Evolutionary conservation across 2,113 vertebrate genomes (phyloP).

Genomic region (Kobus ellipsiprymnus): DNA sequence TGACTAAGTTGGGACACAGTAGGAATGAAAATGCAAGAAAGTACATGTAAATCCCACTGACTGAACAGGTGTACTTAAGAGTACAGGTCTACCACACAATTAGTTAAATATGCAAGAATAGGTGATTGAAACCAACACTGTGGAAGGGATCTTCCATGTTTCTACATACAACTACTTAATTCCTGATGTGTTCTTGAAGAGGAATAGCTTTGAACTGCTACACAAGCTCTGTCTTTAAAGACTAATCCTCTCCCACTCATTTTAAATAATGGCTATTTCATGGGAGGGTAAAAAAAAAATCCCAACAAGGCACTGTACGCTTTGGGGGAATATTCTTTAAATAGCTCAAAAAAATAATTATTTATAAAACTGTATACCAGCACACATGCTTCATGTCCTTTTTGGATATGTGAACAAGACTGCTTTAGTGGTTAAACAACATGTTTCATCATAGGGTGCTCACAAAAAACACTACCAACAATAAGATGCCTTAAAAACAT

Average conservation of each 20-base stretch:
- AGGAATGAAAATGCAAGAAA: slow-evolving; percentile 20
- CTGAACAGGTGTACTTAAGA: background rate
- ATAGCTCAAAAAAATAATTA: slow-evolving; percentile 27
- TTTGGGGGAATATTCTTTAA: slow-evolving; percentile 23
- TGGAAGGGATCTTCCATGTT: background rate
- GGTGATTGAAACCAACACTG: background rate
- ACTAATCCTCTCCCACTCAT: background rate
- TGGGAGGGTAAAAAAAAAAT: background rate
- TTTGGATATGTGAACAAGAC: background rate
- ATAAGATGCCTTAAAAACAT: background rate
- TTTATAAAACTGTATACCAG: slow-evolving; percentile 3
- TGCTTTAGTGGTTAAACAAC: background rate
- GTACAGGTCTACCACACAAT: background rate
- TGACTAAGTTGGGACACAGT: background rate
- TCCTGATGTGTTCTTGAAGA: slow-evolving; percentile 41
- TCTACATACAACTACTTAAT: background rate
- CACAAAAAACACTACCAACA: background rate
- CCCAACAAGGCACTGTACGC: slow-evolving; percentile 65
- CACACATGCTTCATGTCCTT: slow-evolving; percentile 1
- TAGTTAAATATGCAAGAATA: background rate
- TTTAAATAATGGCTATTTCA: slow-evolving; percentile 54
- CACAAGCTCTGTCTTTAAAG: slow-evolving; percentile 8
- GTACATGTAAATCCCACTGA: background rate
- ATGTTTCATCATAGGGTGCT: background rate
- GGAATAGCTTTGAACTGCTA: background rate